Conservation (phyloP, 2,113 vertebrate species). For the Aegotheles bennettii region DNA sequence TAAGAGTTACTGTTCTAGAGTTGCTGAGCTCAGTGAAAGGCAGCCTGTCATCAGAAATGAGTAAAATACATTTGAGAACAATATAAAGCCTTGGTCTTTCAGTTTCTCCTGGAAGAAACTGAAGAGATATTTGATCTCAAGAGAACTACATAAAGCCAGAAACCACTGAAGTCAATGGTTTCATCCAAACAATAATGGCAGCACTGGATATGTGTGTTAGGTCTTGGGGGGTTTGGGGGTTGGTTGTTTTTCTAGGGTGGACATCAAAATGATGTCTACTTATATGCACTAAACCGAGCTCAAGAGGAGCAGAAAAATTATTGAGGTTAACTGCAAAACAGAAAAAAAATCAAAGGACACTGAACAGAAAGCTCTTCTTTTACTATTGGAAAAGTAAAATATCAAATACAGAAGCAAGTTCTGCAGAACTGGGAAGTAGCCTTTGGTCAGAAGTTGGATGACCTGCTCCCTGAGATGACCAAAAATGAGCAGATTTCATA, state of each 20-base stretch:
- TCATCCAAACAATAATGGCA: neutral
- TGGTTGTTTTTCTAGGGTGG: neutral
- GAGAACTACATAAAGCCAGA: neutral
- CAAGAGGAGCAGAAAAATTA: neutral
- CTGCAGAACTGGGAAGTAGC: neutral
- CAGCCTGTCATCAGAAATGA: neutral
- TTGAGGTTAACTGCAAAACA: neutral
- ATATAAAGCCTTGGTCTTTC: neutral
- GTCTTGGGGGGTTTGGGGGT: neutral
- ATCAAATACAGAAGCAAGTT: neutral
- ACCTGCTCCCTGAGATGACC: neutral
- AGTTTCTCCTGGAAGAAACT: neutral
- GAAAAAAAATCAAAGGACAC: neutral
- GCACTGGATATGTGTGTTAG: accelerated
- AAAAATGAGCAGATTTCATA: neutral
- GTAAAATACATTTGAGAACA: neutral
- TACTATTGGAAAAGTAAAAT: neutral
- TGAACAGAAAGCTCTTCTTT: neutral
- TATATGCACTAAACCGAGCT: neutral
- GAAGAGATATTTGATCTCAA: neutral
- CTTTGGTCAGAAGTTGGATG: neutral
- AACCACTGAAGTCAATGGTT: neutral
- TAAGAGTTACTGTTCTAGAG: neutral
- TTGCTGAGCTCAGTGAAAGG: neutral
- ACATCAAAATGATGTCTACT: neutral